Evolutionary conservation across 2,113 vertebrate species (phyloP).

Genomic region (Leptocoma aspasia): DNA sequence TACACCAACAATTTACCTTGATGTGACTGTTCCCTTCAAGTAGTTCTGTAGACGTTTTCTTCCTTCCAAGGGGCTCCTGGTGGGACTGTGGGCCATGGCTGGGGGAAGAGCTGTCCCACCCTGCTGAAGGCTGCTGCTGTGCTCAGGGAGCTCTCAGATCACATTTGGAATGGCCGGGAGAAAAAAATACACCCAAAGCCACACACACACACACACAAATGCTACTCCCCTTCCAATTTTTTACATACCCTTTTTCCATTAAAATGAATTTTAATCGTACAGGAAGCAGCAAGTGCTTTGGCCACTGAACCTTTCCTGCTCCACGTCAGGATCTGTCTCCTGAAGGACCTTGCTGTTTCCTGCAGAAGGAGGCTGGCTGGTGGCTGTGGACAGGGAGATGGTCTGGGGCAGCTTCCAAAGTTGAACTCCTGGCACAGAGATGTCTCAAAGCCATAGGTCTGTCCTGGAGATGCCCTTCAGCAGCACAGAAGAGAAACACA

Average conservation of each 20-base stretch:
- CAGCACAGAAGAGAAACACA: background rate
- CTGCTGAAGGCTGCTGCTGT: background rate
- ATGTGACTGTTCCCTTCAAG: background rate
- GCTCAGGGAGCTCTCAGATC: background rate
- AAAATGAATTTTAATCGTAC: background rate
- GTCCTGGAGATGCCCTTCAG: background rate
- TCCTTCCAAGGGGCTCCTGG: background rate
- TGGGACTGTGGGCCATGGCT: fast-evolving
- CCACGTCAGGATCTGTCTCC: fast-evolving
- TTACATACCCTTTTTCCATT: background rate
- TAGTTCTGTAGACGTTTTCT: fast-evolving
- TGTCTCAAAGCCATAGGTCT: background rate
- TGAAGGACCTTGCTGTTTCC: fast-evolving
- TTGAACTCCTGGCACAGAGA: background rate
- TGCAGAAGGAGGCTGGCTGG: fast-evolving
- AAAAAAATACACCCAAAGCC: background rate
- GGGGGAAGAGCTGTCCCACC: background rate
- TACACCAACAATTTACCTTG: background rate
- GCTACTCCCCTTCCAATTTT: too few relatives aligned
- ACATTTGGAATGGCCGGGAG: background rate
- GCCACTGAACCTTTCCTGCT: background rate
- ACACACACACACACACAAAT: background rate
- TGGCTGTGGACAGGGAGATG: fast-evolving
- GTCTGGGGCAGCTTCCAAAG: fast-evolving
- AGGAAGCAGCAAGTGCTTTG: background rate